phyloP scores from a whole-genome alignment of 2,888 invertebrate species.

The Drosophila dives region DNA sequence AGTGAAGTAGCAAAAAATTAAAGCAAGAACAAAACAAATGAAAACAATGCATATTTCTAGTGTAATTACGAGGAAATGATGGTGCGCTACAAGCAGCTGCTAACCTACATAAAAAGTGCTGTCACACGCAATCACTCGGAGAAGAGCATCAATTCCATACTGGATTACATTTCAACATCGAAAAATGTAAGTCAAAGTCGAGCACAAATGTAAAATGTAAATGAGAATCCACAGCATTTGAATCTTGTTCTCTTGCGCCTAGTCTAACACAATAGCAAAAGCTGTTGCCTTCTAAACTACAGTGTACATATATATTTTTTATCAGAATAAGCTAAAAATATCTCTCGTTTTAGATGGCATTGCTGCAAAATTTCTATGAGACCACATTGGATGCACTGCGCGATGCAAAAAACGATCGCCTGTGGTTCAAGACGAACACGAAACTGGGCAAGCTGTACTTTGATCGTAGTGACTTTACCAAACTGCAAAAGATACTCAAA shows the following conservation, averaged over 20 bases:
- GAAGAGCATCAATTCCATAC: constrained; percentile 99
- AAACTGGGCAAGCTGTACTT: constrained; percentile 99
- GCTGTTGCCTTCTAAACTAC: not conserved
- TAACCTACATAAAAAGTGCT: constrained; percentile 99
- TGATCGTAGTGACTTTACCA: constrained; percentile 96
- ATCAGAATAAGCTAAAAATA: not conserved
- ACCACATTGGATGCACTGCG: constrained; percentile 97
- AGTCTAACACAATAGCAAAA: not conserved
- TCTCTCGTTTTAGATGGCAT: constrained; percentile 91
- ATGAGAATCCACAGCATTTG: not conserved
- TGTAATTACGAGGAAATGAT: constrained; percentile 98
- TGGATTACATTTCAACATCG: constrained; percentile 99
- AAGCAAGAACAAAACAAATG: not conserved
- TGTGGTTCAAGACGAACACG: constrained; percentile 99
- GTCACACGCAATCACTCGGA: constrained; percentile 99
- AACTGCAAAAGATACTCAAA: constrained; percentile 97
- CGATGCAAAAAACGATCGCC: constrained; percentile 99
- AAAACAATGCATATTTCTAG: constrained; percentile 85
- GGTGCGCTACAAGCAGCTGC: constrained; percentile 96
- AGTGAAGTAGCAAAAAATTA: not conserved
- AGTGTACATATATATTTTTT: not conserved
- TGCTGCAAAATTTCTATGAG: constrained; percentile 99
- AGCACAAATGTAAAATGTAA: not conserved
- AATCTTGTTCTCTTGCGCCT: not conserved
- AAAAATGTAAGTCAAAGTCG: constrained; percentile 91